These are phyloP conservation scores for Porites rus DNA, from an alignment of 92 coral and sea anemone species.

Conservation along the genomic window DNA sequence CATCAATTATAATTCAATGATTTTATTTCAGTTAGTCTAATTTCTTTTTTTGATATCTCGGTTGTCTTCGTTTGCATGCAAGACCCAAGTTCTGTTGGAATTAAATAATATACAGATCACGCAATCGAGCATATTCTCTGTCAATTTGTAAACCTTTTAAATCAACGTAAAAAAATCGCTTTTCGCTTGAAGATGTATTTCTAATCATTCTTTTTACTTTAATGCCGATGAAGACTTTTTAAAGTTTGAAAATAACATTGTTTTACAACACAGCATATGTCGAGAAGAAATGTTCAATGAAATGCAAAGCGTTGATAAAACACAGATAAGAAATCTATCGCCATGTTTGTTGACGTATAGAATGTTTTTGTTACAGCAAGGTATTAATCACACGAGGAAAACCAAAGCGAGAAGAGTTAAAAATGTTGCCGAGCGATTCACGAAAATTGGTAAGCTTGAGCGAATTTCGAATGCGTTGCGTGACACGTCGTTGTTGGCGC, in stretches of 20 bases:
- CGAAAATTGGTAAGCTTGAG: slow-evolving; percentile 47
- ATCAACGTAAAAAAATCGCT: not conserved
- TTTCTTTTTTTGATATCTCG: not conserved
- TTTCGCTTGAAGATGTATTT: not conserved
- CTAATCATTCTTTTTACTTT: not conserved
- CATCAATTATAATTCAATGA: not conserved
- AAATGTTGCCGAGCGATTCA: slow-evolving; percentile 43
- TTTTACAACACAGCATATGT: slow-evolving; percentile 5
- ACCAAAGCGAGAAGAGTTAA: slow-evolving; percentile 17
- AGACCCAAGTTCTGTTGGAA: not conserved
- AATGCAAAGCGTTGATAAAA: slow-evolving; percentile 6
- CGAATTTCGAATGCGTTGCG: slow-evolving; percentile 17
- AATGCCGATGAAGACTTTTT: not conserved
- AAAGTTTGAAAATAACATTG: not conserved
- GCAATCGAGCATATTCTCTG: not conserved
- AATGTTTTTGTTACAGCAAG: slow-evolving; percentile 37
- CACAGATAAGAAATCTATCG: slow-evolving; percentile 16
- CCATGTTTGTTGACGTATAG: slow-evolving; percentile 33
- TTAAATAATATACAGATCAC: not conserved
- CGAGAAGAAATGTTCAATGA: slow-evolving; percentile 2
- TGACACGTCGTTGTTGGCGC: slow-evolving; percentile 8
- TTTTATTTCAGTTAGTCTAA: not conserved
- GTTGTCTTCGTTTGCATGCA: not conserved
- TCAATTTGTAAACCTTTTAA: not conserved
- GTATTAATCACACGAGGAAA: slow-evolving; percentile 10